Evolutionary conservation across 2,888 invertebrate genomes (phyloP), one percentile per base, ranked within the genome.

Genomic region (Meteorus colon): DNA sequence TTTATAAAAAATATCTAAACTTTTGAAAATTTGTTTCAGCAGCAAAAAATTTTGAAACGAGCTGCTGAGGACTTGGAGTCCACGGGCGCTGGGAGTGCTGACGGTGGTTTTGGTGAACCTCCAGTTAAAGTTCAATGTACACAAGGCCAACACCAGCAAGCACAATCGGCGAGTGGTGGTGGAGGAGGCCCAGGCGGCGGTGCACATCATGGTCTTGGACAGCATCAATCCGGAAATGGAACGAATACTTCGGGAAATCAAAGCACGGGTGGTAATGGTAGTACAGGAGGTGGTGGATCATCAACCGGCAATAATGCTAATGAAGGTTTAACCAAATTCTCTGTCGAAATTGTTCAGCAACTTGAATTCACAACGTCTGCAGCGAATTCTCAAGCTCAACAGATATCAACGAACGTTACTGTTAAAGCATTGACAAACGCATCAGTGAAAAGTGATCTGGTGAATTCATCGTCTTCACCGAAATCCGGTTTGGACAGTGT

Each of bases 321-420:
- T 79, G 89, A 89, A 74, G 87, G 87, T 1, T 82, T 89, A 2
- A 93, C 94, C 79, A 96, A 96, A 89, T 96, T 97, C 91, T 96
- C 96, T 4, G 96, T 97, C 78, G 96, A 97, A 90, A 97, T 97
- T 84, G 97, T 97, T 29, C 97, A 97, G 89, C 97, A 96, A 89
- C 91, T 96, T 73, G 96, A 97, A 89, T 97, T 97, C 88, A 96
- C 96, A 79, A 96, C 96, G 60, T 96, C 95, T 66, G 95, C 95
- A 72, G 96, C 96, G 66, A 96, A 95, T 87, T 95, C 95, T 8
- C 96, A 96, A 87, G 95, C 96, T 72, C 96, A 96, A 87, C 96
- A 96, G 90, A 97, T 97, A 82, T 96, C 95, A 86, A 97, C 97
- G 81, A 97, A 97, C 91, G 96, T 97, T 76, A 97, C 97, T 72